A percentile compares a stretch with the other conserved stretches of the same genome.
Conservation (phyloP, 2,797 vertebrate species). For the Xerus rutilus region DNA sequence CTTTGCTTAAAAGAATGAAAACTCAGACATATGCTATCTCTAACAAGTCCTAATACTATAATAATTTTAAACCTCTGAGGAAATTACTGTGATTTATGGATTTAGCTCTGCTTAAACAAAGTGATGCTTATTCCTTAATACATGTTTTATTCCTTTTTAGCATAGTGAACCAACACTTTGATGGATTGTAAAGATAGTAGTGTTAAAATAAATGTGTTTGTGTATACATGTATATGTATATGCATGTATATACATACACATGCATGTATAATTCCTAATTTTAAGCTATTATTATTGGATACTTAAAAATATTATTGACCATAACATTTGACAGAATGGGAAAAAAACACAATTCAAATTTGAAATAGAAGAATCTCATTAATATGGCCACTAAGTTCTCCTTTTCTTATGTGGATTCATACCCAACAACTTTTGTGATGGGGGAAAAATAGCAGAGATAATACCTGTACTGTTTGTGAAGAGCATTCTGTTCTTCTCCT, state of each 20-base stretch:
- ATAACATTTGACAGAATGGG: neutral
- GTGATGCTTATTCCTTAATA: neutral
- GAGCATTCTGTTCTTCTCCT: neutral
- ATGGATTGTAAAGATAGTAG: neutral
- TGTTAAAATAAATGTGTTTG: too few species aligned
- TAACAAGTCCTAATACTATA: slow-evolving; percentile 6
- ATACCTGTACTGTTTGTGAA: neutral
- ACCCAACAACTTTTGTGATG: neutral
- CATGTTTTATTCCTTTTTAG: neutral
- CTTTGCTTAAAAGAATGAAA: slow-evolving; percentile 33
- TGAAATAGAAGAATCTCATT: neutral
- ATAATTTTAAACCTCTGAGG: slow-evolving; percentile 26
- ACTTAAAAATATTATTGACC: neutral
- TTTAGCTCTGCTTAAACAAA: neutral
- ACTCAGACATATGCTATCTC: neutral
- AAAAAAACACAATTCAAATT: neutral
- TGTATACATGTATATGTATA: too few species aligned
- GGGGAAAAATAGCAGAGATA: neutral
- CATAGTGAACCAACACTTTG: neutral
- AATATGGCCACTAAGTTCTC: neutral
- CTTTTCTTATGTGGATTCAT: slow-evolving; percentile 18
- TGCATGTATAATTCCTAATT: neutral
- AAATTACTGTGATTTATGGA: neutral
- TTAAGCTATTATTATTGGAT: slow-evolving; percentile 27
- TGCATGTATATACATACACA: too few species aligned